Evolutionary conservation across 35 echinoderm and acorn worm genomes (phyloP), one percentile per base, ranked within the genome.

Genomic region (Strongylocentrotus purpuratus): DNA sequence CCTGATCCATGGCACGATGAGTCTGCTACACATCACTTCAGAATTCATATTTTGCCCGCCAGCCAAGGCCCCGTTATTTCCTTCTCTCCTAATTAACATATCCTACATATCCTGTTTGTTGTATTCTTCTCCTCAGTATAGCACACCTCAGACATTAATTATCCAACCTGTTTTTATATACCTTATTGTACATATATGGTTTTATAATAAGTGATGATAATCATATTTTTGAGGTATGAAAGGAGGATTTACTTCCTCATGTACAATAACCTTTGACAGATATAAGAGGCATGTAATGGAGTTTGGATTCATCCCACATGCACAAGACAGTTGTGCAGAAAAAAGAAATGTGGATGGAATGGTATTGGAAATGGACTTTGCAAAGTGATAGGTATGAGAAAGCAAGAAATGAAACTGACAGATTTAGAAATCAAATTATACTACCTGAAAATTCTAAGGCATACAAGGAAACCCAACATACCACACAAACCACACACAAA

Each of bases 61-160:
- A 33, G 33, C 87, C 47, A 12, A 47, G 48, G 45, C 91, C 91
- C 91, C 91, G 31, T 32, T 50, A 50, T 93, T 93, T 58, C 91
- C 48, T 58, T 93, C 45, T 58, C 45, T n/a, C 45, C 48, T 93
- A 93, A 93, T 93, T 93, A 93, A 93, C 91, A 58, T 58, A 48
- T 93, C 91, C 91, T 93, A 93, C 91, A 93, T 58, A 93, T 93
- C 91, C 91, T 93, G 91, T 93, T 93, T 93, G 45, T 32, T 47
- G 31, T 47, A 93, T 32, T 13, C 87, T 46, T 89, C 33, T 33
- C 6, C 87, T n/a, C 22, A 78, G 65, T n/a, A 78, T n/a, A 78
- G 28, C 20, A 78, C 65, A 78, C 65, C 28, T 78, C 65, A 78
- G 20, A 4, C 28, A 78, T 78, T 78, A 78, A 78, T 78, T 78